Conservation (phyloP, 92 coral and sea anemone species). For the Epizoanthus stellaris region DNA sequence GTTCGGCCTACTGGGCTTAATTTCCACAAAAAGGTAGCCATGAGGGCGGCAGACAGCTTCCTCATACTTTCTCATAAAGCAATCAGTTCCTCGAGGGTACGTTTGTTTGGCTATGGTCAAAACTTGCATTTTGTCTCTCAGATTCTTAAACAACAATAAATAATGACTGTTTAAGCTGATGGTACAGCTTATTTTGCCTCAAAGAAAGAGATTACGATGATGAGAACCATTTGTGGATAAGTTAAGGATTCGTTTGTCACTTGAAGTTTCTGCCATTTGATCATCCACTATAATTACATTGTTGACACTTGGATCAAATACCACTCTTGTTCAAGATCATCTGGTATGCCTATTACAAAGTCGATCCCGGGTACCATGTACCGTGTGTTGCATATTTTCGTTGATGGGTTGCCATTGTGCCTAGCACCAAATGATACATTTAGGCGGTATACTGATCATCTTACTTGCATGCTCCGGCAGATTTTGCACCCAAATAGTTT, state of each 20-base stretch:
- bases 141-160: conserved; percentile 59
- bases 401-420: neutral
- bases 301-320: neutral
- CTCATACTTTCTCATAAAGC: conserved; percentile 53
- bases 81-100: conserved; percentile 43
- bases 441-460: conserved; percentile 24
- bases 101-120: conserved; percentile 55
- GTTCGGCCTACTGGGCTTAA: conserved; percentile 48
- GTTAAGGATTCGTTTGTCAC: too few relatives aligned
- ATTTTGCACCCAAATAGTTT: too few relatives aligned
- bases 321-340: conserved; percentile 30
- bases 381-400: conserved; percentile 2
- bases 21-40: conserved; percentile 58
- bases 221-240: conserved; percentile 50
- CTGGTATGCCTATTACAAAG: conserved; percentile 31
- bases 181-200: conserved; percentile 44
- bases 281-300: too few relatives aligned
- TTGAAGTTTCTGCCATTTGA: too few relatives aligned
- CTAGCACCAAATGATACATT: conserved; percentile 27
- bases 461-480: too few relatives aligned
- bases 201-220: conserved; percentile 54
- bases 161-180: conserved; percentile 50
- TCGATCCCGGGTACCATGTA: conserved; percentile 20
- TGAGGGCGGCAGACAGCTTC: conserved; percentile 44
- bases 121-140: conserved; percentile 50